Evolutionary conservation across 2,888 invertebrate genomes (phyloP).

Genomic region (Entomobrya multifasciata): DNA sequence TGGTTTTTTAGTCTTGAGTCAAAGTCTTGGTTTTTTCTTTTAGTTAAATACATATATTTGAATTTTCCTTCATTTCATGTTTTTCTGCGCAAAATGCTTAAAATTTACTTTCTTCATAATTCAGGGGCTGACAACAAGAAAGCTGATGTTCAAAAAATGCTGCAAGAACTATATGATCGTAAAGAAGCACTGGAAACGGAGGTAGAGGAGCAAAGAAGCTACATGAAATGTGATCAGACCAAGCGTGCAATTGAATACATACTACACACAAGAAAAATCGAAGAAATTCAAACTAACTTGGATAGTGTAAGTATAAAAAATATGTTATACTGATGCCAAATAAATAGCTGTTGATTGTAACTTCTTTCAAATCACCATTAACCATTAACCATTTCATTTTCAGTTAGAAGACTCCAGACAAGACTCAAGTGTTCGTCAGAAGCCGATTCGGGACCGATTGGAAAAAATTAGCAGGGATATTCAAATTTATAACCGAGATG

Average conservation of each 20-base stretch:
- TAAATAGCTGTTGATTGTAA: background rate
- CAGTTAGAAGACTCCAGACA: constrained; percentile 30
- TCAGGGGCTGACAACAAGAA: constrained; percentile 57
- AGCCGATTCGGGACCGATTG: constrained; percentile 21
- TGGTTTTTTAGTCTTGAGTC: too few relatives aligned
- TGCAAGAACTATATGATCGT: constrained; percentile 32
- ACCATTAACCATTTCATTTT: too few relatives aligned
- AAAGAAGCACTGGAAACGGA: constrained; percentile 51
- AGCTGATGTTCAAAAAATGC: too few relatives aligned
- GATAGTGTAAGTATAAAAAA: background rate
- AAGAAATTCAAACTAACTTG: constrained; percentile 33
- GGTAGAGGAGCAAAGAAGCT: constrained; percentile 51
- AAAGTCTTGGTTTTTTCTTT: too few relatives aligned
- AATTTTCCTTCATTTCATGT: too few relatives aligned
- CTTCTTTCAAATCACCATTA: too few relatives aligned
- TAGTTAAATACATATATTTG: too few relatives aligned
- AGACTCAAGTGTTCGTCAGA: background rate
- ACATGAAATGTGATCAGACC: constrained; percentile 56
- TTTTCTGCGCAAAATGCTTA: too few relatives aligned
- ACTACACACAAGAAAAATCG: constrained; percentile 59
- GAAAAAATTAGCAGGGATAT: constrained; percentile 4
- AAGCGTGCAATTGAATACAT: constrained; percentile 68
- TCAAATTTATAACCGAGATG: constrained; percentile 31
- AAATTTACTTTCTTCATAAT: background rate
- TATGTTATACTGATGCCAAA: too few relatives aligned